These are phyloP conservation scores for Pangasius djambal DNA, from an alignment of 2,797 vertebrate genomes.

Conservation along the genomic window DNA sequence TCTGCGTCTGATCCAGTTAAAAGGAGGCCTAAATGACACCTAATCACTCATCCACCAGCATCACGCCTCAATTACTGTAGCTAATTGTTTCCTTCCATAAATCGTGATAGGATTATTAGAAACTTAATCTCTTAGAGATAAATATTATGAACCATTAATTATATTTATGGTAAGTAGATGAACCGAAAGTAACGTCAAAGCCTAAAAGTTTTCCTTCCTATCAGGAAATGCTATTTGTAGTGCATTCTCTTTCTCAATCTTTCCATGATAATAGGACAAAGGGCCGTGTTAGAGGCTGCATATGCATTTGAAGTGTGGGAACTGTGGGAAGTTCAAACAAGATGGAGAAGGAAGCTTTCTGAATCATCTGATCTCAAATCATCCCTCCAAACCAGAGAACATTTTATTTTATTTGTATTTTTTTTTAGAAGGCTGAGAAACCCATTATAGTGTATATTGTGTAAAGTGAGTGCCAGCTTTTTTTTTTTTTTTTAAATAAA, in stretches of 20 bases:
- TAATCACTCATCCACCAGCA: constrained; percentile 31
- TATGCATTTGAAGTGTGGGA: background rate
- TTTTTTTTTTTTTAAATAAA: background rate
- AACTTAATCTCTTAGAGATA: background rate
- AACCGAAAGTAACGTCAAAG: background rate
- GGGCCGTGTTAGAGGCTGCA: background rate
- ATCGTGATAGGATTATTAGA: constrained; percentile 18
- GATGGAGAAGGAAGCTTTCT: background rate
- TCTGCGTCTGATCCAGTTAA: constrained; percentile 43
- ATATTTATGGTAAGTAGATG: background rate
- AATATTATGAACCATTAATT: background rate
- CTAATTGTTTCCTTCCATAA: constrained; percentile 12
- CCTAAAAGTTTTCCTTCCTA: background rate
- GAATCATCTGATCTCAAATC: background rate
- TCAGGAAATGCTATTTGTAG: constrained; percentile 6
- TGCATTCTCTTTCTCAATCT: background rate
- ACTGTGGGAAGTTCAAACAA: constrained; percentile 1
- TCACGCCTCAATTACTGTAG: constrained; percentile 5
- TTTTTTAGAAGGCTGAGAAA: background rate
- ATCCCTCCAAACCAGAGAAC: background rate
- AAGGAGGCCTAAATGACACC: constrained; percentile 21
- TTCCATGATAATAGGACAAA: constrained; percentile 26
- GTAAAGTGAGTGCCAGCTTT: background rate
- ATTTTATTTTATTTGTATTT: background rate
- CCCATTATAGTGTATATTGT: background rate